phyloP scores from a whole-genome alignment of 2,888 invertebrate genomes.

The Andrena fulva region DNA sequence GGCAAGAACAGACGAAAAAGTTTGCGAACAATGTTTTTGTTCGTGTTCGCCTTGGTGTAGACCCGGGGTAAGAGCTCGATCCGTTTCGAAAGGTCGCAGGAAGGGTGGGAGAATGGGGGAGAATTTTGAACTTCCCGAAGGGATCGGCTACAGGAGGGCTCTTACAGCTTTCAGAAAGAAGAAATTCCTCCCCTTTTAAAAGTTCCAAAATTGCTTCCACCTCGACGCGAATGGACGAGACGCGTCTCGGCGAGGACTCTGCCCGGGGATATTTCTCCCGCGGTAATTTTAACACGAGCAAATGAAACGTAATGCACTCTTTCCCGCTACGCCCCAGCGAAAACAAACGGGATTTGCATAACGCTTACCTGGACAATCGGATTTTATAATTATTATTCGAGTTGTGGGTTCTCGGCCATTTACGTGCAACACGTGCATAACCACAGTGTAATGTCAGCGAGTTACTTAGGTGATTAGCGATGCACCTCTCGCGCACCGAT shows the following conservation, averaged over 20 bases:
- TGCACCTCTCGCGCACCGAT: constrained; percentile 19
- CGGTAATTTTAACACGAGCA: constrained; percentile 40
- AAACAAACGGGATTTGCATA: constrained; percentile 32
- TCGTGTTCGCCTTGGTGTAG: too few relatives aligned
- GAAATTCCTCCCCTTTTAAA: constrained; percentile 29
- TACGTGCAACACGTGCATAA: too few relatives aligned
- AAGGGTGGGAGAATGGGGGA: background rate
- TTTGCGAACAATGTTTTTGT: too few relatives aligned
- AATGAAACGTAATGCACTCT: constrained; percentile 44
- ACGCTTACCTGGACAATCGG: background rate
- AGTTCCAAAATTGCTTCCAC: constrained; percentile 36
- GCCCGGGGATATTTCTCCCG: constrained; percentile 27
- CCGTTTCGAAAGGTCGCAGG: background rate
- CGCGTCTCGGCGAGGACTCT: background rate
- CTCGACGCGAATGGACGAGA: constrained; percentile 9
- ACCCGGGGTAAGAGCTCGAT: background rate
- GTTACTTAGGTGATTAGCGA: constrained; percentile 23
- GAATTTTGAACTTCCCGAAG: background rate
- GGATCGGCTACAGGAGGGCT: background rate
- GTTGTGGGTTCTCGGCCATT: background rate
- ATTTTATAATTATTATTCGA: background rate
- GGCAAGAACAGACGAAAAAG: too few relatives aligned
- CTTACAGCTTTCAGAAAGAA: background rate
- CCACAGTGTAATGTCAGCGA: background rate
- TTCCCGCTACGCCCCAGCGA: background rate